Conservation (phyloP, 2,888 invertebrate species). For the Lasius platythorax region DNA sequence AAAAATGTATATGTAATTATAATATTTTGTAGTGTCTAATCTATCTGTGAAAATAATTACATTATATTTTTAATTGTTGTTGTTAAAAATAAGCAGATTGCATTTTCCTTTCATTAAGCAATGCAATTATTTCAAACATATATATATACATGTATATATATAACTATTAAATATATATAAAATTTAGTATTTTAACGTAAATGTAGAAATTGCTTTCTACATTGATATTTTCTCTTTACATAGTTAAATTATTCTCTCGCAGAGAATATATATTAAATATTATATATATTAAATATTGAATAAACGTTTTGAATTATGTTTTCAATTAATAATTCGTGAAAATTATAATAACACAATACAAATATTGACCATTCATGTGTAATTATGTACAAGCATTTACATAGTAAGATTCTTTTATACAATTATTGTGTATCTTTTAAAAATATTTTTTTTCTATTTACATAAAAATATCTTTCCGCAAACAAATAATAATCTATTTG, state of each 20-base stretch:
- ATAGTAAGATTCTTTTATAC: neutral
- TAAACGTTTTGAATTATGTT: neutral
- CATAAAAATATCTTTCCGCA: neutral
- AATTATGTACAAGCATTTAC: neutral
- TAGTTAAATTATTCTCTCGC: neutral
- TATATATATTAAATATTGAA: neutral
- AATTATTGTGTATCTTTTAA: neutral
- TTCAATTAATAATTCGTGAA: neutral
- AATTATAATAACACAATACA: neutral
- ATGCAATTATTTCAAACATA: neutral
- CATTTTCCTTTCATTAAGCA: neutral
- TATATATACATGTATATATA: neutral
- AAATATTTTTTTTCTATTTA: neutral
- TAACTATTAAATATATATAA: neutral
- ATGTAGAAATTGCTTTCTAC: neutral
- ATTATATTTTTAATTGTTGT: neutral
- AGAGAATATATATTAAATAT: too few species aligned
- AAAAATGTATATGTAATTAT: neutral
- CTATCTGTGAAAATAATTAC: neutral
- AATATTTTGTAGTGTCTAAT: neutral
- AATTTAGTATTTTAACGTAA: neutral
- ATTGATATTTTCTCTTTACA: neutral
- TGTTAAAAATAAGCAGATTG: neutral
- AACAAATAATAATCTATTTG: neutral
- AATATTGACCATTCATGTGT: neutral